Base-by-base conservation (phyloP, 1,140 invertebrate species). In the Saccostrea glomerata region DNA sequence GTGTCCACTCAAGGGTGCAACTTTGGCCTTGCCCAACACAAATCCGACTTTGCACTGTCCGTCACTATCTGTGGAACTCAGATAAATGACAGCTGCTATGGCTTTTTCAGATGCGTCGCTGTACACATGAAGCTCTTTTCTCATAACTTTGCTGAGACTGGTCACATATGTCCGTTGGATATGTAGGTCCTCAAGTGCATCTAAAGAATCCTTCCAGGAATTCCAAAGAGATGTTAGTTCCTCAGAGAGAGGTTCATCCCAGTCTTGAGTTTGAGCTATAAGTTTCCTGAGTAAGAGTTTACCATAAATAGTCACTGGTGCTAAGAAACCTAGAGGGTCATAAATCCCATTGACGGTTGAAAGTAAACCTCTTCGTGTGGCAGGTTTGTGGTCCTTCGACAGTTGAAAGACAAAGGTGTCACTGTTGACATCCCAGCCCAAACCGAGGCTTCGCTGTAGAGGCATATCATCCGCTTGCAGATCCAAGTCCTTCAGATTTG, bases 131-230 rank as follows among this genome's bases (percentile, higher is more conserved):
- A 89, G n/a, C 25, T 89, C 58, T 36, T 12, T n/a, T 11, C 25
- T 94, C 93, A 89, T 95, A 94, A 94, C 94, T 95, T 84, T 90
- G 92, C 17, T 94, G 4, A 86, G 92, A 92, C 85, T 89, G 47
- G 82, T 25, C n/a, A 85, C 17, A 25, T 82, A 89, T 25, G 70
- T 77, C 13, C 89, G 47, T 40, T 82, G 88, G n/a, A 89, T 73
- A 36, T 66, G 13, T 23, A 88, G 58, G 23, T 30, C n/a, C 11
- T 82, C 58, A 11, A 91, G 47, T 13, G 36, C 70, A 17, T 25
- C 23, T 25, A 91, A 47, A n/a, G 89, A 82, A n/a, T 82, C 17
- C 36, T 47, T 89, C 90, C 89, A 91, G 0, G n/a, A 3, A n/a
- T 85, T 55, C 91, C 91, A 92, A 84, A 36, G 54, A 40, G 66